Evolutionary conservation across 1,140 invertebrate species (phyloP), one percentile per base, ranked within the genome.

Genomic region (Drusus annulatus): DNA sequence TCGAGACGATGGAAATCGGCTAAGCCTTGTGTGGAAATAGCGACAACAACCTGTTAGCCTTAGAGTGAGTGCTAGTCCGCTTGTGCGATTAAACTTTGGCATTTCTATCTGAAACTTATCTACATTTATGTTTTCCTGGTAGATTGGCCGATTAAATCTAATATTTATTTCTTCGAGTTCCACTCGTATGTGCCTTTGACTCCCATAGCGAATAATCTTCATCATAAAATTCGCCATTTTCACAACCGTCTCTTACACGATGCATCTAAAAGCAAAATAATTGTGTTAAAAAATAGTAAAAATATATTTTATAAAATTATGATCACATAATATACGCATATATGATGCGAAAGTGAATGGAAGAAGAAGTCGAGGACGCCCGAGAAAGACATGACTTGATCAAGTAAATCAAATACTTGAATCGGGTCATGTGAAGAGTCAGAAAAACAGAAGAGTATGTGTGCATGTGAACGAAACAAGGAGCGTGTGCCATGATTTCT

Each of bases 31-130:
- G 36, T 45, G 13, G 36, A 45, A 45, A 45, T 45, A 13, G 36
- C 36, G 25, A 25, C 19, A 65, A 65, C 62, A 71, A 51, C 68
- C 68, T 50, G 68, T 71, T 71, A 50, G 68, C 36, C 68, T 71
- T 45, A 69, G 21, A 69, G 10, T 0, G 8, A 45, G 36, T 45
- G 5, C 2, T 36, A 45, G 36, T 45, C 36, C 6, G 23, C 68
- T 23, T 17, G 13, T 71, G 3, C 19, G 16, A 50, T 71, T 71
- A 45, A 71, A 71, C 68, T 71, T 51, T 71, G 68, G 10, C 68
- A 71, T 71, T 71, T 71, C 17, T 71, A 45, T 45, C 8, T 51
- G 62, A 45, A 45, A 65, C 23, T 8, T 17, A 2, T 16, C 3
- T 15, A 16, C 28, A 65, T 36, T n/a, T 65, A 5, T 36, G 25